phyloP scores from a whole-genome alignment of 2,888 invertebrate genomes.

The Papilio demoleus region DNA sequence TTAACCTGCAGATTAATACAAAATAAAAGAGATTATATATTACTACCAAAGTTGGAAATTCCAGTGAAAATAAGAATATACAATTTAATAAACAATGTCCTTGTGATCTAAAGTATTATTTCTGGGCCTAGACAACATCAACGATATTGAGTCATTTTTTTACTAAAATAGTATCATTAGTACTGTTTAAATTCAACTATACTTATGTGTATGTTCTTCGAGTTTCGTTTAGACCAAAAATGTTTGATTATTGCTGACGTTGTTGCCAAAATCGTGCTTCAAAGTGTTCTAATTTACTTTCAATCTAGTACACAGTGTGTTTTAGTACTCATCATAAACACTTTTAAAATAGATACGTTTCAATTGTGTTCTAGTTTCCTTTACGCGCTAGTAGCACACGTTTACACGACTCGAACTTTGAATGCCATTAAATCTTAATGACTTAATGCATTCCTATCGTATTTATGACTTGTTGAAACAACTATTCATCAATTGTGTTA shows the following conservation, averaged over 20 bases:
- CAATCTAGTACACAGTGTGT: constrained; percentile 14
- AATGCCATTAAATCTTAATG: constrained; percentile 4
- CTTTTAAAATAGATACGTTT: constrained; percentile 25
- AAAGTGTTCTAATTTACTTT: constrained; percentile 18
- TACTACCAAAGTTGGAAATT: too few species aligned
- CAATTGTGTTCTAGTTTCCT: constrained; percentile 18
- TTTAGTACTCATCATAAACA: constrained; percentile 25
- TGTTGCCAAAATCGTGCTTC: constrained; percentile 10
- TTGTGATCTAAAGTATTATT: too few species aligned
- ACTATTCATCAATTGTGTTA: too few species aligned
- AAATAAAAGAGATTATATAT: too few species aligned
- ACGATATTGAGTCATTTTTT: too few species aligned
- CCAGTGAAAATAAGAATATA: too few species aligned
- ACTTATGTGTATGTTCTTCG: background rate
- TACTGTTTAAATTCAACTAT: too few species aligned
- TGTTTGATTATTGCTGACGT: constrained; percentile 18
- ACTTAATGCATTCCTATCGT: background rate
- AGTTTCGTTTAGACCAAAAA: background rate
- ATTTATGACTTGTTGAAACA: background rate
- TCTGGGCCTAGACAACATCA: too few species aligned
- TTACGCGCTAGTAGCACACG: constrained; percentile 3
- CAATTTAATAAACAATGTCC: too few species aligned
- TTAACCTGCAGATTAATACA: too few species aligned
- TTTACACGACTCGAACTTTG: constrained; percentile 19
- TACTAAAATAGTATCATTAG: too few species aligned